These are phyloP conservation scores for Cephonodes hylas DNA, from an alignment of 2,888 invertebrate genomes.

Conservation along the genomic window DNA sequence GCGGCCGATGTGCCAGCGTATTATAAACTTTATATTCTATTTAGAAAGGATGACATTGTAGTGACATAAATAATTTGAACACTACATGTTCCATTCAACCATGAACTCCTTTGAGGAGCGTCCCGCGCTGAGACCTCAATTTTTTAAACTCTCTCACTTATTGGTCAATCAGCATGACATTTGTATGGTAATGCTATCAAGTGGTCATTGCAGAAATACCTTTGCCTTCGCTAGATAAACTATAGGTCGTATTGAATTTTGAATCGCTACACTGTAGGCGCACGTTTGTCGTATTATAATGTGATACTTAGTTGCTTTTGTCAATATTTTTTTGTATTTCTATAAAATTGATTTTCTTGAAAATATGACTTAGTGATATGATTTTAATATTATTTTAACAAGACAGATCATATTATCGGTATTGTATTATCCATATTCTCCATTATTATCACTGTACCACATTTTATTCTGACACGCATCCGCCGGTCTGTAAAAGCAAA, in stretches of 20 bases:
- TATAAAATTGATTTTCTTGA: too few species aligned
- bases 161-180: constrained; percentile 77
- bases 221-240: constrained; percentile 22
- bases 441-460: constrained; percentile 51
- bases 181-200: constrained; percentile 63
- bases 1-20: constrained; percentile 46
- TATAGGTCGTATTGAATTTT: background rate
- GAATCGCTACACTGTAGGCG: too few species aligned
- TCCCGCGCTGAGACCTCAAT: constrained; percentile 78
- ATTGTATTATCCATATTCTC: constrained; percentile 39
- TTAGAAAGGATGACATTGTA: constrained; percentile 47
- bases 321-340: too few species aligned
- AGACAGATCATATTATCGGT: background rate
- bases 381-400: too few species aligned
- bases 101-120: constrained; percentile 79
- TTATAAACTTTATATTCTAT: constrained; percentile 51
- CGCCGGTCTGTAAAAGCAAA: constrained; percentile 64
- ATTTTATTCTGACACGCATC: constrained; percentile 59
- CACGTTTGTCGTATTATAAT: background rate
- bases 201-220: constrained; percentile 47
- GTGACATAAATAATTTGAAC: constrained; percentile 42
- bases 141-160: constrained; percentile 75
- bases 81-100: constrained; percentile 77
- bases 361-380: too few species aligned
- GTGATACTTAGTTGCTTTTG: background rate